Percentiles rank a stretch among this genome's conserved stretches.
phyloP scores from a whole-genome alignment of 2,888 invertebrate genomes.

The Cheilosia grossa region DNA sequence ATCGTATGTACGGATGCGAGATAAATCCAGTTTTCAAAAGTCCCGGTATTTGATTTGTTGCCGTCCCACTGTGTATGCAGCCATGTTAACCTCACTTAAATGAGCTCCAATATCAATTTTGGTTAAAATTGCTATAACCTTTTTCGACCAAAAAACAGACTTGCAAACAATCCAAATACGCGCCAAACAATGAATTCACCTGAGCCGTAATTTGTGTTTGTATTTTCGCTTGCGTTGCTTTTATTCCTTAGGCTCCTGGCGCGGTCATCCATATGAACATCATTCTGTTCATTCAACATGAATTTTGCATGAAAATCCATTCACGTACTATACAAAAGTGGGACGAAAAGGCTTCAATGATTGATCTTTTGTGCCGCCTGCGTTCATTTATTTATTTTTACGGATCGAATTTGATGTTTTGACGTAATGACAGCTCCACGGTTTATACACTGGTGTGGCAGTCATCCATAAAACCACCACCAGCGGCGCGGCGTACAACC shows the following conservation, averaged over 20 bases:
- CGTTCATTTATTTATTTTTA: constrained; percentile 32
- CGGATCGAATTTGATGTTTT: constrained; percentile 20
- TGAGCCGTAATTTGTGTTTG: constrained; percentile 11
- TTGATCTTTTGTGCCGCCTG: constrained; percentile 23
- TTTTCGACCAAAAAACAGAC: too few relatives aligned
- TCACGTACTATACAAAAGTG: neutral
- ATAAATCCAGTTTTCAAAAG: too few relatives aligned
- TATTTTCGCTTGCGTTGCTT: constrained; percentile 12
- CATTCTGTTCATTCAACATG: constrained; percentile 16
- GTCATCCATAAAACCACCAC: constrained; percentile 6
- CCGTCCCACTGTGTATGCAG: too few relatives aligned
- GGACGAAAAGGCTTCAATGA: constrained; percentile 8
- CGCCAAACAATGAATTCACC: constrained; percentile 6
- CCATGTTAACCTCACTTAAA: too few relatives aligned
- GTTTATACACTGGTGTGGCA: neutral
- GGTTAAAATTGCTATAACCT: too few relatives aligned
- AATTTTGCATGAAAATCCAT: constrained; percentile 39
- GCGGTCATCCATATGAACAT: constrained; percentile 28
- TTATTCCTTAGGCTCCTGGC: constrained; percentile 4
- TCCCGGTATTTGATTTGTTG: too few relatives aligned
- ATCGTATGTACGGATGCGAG: too few relatives aligned
- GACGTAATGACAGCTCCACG: constrained; percentile 9
- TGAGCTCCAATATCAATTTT: too few relatives aligned
- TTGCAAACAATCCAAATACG: too few relatives aligned
- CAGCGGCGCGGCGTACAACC: too few relatives aligned